Base-by-base conservation (phyloP, 2,888 invertebrate genomes). In the Eupithecia centaureata region DNA sequence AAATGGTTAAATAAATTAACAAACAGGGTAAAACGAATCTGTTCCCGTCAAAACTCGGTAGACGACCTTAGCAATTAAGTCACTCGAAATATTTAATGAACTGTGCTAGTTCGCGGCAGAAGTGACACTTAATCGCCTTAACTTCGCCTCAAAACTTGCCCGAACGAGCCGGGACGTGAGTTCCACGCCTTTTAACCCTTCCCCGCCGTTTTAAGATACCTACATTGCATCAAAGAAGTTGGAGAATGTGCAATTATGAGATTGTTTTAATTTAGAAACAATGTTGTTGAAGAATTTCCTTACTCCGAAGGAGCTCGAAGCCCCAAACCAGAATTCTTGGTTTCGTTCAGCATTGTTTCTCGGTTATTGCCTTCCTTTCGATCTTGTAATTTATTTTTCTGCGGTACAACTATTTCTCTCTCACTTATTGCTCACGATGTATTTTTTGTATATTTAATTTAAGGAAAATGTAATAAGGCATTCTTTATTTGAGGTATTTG, bases 251-350 rank as follows among this genome's bases (percentile, higher is more conserved):
- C 92, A 92, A 93, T 93, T 92, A 92, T 91, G 90, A 92, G 92
- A 91, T 93, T 92, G 92, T 93, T 92, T 92, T 92, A 92, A 92
- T 92, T 92, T 92, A 86, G 90, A 89, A 92, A 93, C 93, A 92
- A 91, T 91, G 92, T 91, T 91, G 87, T 81, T 84, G 83, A 91
- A 91, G 91, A 92, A 92, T 91, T 89, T 87, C 84, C 89, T 86
- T 86, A 86, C 89, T 90, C 83, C 80, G 83, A 88, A 87, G 87
- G 87, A 88, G 75, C 81, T 82, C 82, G 80, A 81, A 88, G 89
- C 87, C 90, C 86, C 86, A 88, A 91, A 88, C 89, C 90, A 86
- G 86, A 89, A 91, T 92, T 91, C 91, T 91, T 91, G 89, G 90
- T 91, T 88, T 87, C 82, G 81, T 85, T 88, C 81, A 82, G 87